Evolutionary conservation across 1,140 invertebrate species (phyloP), one percentile per base, ranked within the genome.

Genomic region (Scaptomyza pallida): DNA sequence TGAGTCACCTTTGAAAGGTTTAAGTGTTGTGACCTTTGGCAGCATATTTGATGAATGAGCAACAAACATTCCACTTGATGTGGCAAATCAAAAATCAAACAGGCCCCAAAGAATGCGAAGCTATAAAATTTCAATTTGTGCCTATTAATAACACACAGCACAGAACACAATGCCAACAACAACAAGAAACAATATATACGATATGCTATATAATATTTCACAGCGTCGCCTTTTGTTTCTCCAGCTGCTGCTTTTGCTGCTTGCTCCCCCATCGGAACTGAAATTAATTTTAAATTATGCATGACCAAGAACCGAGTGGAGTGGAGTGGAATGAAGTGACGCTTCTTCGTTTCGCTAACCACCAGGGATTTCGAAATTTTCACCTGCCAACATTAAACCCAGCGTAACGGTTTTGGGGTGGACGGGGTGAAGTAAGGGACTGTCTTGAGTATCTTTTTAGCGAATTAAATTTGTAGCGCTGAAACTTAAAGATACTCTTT

Each of bases 221-320:
- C 67, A 44, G 50, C 41, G 30, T 35, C 48, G 43, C n/a, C 30
- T 30, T 12, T 37, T 41, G 52, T 62, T 37, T 43, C 17, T 44
- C 12, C 37, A n/a, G 13, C 15, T 23, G 23, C 23, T 23, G 23
- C 3, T 23, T n/a, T n/a, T n/a, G n/a, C n/a, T n/a, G n/a, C n/a
- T n/a, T n/a, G n/a, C 23, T 5, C 23, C 23, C 23, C 3, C 1
- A 23, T 5, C 23, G 2, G 21, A 26, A 64, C 82, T 54, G 74
- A 88, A 88, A 88, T 88, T 88, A 88, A 88, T 88, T 88, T 88
- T 88, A 88, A 88, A 88, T 88, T 88, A 88, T 88, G 82, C 82
- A 88, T 88, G 83, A 88, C 83, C 75, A 59, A 78, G 62, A 55
- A 54, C 37, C 23, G 6, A 48, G 68, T n/a, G n/a, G n/a, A n/a